phyloP scores from a whole-genome alignment of 1,140 invertebrate species.

The Lepidostoma basale region DNA sequence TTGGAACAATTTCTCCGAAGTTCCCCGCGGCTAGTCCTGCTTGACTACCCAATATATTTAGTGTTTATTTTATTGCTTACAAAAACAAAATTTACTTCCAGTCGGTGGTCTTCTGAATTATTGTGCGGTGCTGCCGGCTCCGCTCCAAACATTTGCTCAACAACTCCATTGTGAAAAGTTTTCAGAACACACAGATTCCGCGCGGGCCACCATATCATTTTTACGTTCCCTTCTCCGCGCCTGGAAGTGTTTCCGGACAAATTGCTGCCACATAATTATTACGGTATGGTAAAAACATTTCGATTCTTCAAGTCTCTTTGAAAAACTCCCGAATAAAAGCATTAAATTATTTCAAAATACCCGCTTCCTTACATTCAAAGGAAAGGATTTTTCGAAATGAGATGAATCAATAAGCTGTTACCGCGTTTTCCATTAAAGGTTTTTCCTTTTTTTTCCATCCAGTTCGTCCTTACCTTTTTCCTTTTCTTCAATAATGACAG shows the following conservation, averaged over 20 bases:
- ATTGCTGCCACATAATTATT: too few relatives aligned
- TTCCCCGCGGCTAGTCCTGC: background rate
- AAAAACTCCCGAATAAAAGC: too few relatives aligned
- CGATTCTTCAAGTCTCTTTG: too few relatives aligned
- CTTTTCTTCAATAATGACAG: slow-evolving; percentile 35
- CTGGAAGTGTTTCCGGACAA: too few relatives aligned
- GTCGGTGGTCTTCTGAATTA: background rate
- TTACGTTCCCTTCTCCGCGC: too few relatives aligned
- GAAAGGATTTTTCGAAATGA: slow-evolving; percentile 4
- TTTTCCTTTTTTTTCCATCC: slow-evolving; percentile 34
- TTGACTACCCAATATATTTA: slow-evolving; percentile 1
- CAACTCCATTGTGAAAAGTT: too few relatives aligned
- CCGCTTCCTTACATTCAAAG: background rate
- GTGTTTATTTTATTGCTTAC: slow-evolving; percentile 8
- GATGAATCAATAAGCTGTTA: slow-evolving; percentile 33
- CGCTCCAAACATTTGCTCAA: too few relatives aligned
- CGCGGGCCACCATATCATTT: too few relatives aligned
- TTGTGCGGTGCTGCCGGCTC: background rate
- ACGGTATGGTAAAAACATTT: too few relatives aligned
- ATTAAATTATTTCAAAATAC: too few relatives aligned
- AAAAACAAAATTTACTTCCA: background rate
- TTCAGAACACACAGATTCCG: too few relatives aligned
- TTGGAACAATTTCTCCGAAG: background rate
- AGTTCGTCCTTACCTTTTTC: slow-evolving; percentile 34
- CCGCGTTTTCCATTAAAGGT: slow-evolving; percentile 34